Percentiles rank a stretch among this genome's conserved stretches.
Conservation (phyloP, 1,140 invertebrate species). For the Drosophila bocki region DNA sequence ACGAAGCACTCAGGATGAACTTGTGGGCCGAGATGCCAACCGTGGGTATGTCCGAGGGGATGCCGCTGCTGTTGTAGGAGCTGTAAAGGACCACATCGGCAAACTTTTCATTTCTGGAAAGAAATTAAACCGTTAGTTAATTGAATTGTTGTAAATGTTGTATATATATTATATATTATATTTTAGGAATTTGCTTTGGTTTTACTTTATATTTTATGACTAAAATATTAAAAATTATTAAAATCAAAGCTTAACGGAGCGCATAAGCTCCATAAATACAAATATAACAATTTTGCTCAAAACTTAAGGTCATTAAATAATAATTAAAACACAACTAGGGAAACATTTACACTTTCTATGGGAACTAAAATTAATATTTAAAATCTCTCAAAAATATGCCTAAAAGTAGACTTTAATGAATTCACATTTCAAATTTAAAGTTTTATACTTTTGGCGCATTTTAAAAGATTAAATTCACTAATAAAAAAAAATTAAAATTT, state of each 20-base stretch:
- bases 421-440: too few species aligned
- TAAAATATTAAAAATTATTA: neutral
- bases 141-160: neutral
- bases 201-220: neutral
- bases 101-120: constrained; percentile 88
- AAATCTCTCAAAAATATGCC: neutral
- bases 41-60: constrained; percentile 77
- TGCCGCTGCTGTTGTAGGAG: constrained; percentile 66
- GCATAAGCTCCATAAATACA: too few species aligned
- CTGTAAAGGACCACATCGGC: constrained; percentile 94
- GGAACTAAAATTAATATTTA: neutral
- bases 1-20: constrained; percentile 93
- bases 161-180: too few species aligned
- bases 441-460: neutral
- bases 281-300: too few species aligned
- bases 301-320: too few species aligned
- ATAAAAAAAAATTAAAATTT: too few species aligned
- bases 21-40: constrained; percentile 93
- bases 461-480: too few species aligned
- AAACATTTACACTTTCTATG: neutral
- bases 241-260: neutral
- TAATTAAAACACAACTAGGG: too few species aligned
- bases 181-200: neutral
- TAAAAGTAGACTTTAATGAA: too few species aligned
- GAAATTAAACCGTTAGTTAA: neutral